Conservation (phyloP, 2,888 invertebrate genomes). For the Aquatica leii region DNA sequence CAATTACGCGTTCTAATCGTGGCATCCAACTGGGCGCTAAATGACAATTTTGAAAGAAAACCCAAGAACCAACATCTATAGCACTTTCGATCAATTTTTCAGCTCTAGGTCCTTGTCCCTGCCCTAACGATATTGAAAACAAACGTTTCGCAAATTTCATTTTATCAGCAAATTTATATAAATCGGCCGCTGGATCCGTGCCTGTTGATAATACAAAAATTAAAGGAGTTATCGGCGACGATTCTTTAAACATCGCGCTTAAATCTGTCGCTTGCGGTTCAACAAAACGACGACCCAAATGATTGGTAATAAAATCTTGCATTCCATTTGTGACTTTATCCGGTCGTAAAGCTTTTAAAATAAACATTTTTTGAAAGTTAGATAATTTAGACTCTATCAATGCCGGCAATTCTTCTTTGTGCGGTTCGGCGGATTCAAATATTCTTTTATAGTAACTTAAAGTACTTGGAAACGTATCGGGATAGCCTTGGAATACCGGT, state of each 20-base stretch:
- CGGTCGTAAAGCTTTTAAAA: conserved; percentile 81
- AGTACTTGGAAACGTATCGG: conserved; percentile 66
- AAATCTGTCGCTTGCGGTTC: conserved; percentile 88
- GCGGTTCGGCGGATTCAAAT: conserved; percentile 75
- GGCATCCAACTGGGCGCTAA: conserved; percentile 93
- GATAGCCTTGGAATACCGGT: conserved; percentile 69
- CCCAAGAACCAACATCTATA: conserved; percentile 83
- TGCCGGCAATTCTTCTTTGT: conserved; percentile 71
- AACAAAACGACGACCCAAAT: conserved; percentile 81
- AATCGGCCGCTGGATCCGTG: conserved; percentile 85
- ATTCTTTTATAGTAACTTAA: conserved; percentile 67
- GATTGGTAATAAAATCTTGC: conserved; percentile 74
- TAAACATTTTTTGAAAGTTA: conserved; percentile 78
- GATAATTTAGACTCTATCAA: conserved; percentile 71
- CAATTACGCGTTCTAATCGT: conserved; percentile 78
- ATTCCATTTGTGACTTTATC: conserved; percentile 86
- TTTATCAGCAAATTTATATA: conserved; percentile 84
- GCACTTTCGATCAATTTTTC: conserved; percentile 78
- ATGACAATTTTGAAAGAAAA: conserved; percentile 89
- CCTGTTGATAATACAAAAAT: conserved; percentile 91
- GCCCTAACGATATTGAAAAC: conserved; percentile 85
- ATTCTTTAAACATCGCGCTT: conserved; percentile 81
- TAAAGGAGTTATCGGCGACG: conserved; percentile 78
- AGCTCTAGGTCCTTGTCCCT: conserved; percentile 88
- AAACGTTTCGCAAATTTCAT: conserved; percentile 79